These are phyloP conservation scores for Agrochola lota DNA, from an alignment of 2,888 invertebrate species.

Conservation along the genomic window DNA sequence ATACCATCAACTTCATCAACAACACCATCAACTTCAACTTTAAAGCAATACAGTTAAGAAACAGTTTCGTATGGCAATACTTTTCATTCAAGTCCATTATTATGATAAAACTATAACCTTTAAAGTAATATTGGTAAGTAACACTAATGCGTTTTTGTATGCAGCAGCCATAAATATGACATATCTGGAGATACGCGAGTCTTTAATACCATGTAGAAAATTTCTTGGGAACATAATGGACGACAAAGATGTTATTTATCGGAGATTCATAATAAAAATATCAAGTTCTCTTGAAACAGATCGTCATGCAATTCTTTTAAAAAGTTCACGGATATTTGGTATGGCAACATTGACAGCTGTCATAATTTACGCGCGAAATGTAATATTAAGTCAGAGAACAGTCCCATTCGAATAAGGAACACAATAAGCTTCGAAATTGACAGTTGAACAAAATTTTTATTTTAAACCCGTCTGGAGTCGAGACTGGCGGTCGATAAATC, in stretches of 20 bases:
- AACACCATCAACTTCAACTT: slow-evolving; percentile 49
- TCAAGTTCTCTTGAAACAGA: slow-evolving; percentile 20
- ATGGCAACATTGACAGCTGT: slow-evolving; percentile 51
- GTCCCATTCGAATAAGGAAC: slow-evolving; percentile 52
- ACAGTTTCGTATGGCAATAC: slow-evolving; percentile 34
- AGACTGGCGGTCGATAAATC: slow-evolving; percentile 82
- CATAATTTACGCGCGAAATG: slow-evolving; percentile 53
- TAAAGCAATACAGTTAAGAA: slow-evolving; percentile 42
- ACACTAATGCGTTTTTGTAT: slow-evolving; percentile 85
- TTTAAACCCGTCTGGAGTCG: slow-evolving; percentile 65
- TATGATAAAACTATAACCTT: slow-evolving; percentile 81
- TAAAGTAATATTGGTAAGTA: slow-evolving; percentile 78
- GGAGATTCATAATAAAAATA: slow-evolving; percentile 47
- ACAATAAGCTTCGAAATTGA: slow-evolving; percentile 62
- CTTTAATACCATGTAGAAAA: slow-evolving; percentile 58
- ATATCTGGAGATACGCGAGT: slow-evolving; percentile 74
- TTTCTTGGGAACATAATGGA: slow-evolving; percentile 59
- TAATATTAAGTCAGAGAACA: slow-evolving; percentile 52
- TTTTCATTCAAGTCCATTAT: slow-evolving; percentile 72
- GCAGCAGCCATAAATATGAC: slow-evolving; percentile 83
- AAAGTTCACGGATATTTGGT: slow-evolving; percentile 55
- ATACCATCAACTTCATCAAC: slow-evolving; percentile 8
- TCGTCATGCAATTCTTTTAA: slow-evolving; percentile 17
- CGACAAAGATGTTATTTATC: slow-evolving; percentile 46
- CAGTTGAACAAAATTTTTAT: slow-evolving; percentile 58